Evolutionary conservation across 2,113 vertebrate genomes (phyloP), one percentile per base, ranked within the genome.

Genomic region (Oophaga pumilio): DNA sequence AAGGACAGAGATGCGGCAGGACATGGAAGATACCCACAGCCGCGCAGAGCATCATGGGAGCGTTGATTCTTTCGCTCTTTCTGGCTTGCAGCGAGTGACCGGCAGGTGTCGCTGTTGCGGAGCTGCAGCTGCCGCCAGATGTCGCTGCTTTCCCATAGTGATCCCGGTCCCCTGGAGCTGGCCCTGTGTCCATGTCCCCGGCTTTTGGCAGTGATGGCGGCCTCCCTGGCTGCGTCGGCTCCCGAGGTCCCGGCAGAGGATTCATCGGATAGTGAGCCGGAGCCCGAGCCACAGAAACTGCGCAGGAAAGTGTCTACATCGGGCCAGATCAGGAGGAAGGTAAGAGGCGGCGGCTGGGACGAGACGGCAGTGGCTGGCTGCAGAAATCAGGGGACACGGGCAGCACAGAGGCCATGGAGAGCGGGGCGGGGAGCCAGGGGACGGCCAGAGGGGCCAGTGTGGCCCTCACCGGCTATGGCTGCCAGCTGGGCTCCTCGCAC

Each of bases 281-380:
- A 88, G 60, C 81, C 87, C 6, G 87, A 88, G 73, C 87, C 80
- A 73, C 87, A 83, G 81, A 88, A 88, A 24, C 87, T 88, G 60
- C 71, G 73, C 71, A 66, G 87, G 81, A 88, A 88, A 68, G 87
- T 88, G 68, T 82, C 86, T 10, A 87, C 86, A 26, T 87, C 86
- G 8, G 86, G 86, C 6, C 86, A 87, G 49, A 87, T 87, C 80
- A 33, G 80, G 57, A 74, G 86, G 57, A 87, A 87, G 86, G 86
- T 84, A 52, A 88, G 87, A 43, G 49, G 13, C 8, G 24, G 73
- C 24, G 4, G 11, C 20, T 10, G 33, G 10, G 59, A 28, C 22
- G 9, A 52, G 59, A 4, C 13, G 0, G 43, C n/a, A 56, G 59
- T 12, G 26, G 64, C 28, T 13, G 74, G 12, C 73, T 43, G 52